Evolutionary conservation across 2,888 invertebrate species (phyloP), one percentile per base, ranked within the genome.

Genomic region (Parnassius glacialis): DNA sequence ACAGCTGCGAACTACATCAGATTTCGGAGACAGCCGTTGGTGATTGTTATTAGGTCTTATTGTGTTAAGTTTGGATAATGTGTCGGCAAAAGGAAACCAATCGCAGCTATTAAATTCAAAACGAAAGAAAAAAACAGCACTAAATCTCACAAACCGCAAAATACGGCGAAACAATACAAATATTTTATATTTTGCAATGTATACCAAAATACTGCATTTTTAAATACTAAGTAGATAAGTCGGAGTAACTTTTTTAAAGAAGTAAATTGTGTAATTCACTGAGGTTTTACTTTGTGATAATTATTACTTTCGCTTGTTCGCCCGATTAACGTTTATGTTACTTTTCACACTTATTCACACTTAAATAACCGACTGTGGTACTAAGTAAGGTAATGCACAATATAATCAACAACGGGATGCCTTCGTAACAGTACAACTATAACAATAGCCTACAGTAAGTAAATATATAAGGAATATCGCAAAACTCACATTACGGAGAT

Each of bases 191-290:
- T 84, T 84, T 87, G 88, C 88, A 90, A 90, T 90, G 82, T 89
- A 91, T 89, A 91, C 90, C 90, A 91, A 91, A 91, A 89, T 88
- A 84, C 84, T 90, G 91, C 90, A 91, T 91, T 90, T 90, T 84
- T 90, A 83, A 85, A 85, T 87, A 76, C 73, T 90, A 91, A 90
- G 87, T 78, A 74, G 71, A 81, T 76, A 86, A 90, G 89, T 89
- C 89, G 89, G 87, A 89, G 79, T 77, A 64, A 65, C 74, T 76
- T 78, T 81, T 79, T 77, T 48, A 41, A 20, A 54, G 54, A 48
- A 50, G 72, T 75, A 71, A 73, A 75, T 76, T 72, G 72, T 76
- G 50, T 43, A 43, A 57, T 51, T 16, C 11, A 11, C 42, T 51
- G 16, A 34, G 47, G 48, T 16, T 43, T 20, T 20, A 57, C 20